Base-by-base conservation (phyloP, 2,888 invertebrate species). In the Trimorus sp. region DNA sequence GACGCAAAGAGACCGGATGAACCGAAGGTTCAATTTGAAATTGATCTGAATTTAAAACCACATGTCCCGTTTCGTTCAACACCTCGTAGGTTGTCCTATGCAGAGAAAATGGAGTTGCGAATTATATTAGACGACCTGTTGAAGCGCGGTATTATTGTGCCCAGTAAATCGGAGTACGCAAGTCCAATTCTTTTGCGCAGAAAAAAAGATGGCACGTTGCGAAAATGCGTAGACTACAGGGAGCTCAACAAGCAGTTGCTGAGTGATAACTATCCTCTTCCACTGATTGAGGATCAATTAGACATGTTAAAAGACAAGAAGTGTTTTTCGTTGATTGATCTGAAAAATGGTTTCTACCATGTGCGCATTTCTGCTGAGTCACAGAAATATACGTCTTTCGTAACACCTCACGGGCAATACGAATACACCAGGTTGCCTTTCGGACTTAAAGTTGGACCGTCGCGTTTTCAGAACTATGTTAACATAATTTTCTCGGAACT, bases 301-400 rank as follows among this genome's bases (percentile, higher is more conserved):
- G 69, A 48, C n/a, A 11, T 40, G 0, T 16, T 76, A 1, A 0
- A 37, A 8, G 56, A 16, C 0, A 76, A 60, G 36, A 42, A 45
- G 9, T 69, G 62, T 63, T 76, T 62, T 42, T 40, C 26, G 7
- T 45, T 48, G 12, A 36, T 77, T 8, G 77, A 77, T 42, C 14
- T 77, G 5, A 77, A 70, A 16, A 63, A 77, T 51, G 70, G 70
- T 0, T 70, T 69, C 69, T 26, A 62, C 16, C 77, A 77, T n/a
- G 36, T 77, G 12, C 4, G 62, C 26, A 58, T 70, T 15, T 62
- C 56, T 6, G 26, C 63, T 7, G 56, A 77, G 6, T 77, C 63
- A 16, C 4, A 51, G 2, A 77, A 70, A 51, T 77, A 40, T n/a
- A 63, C 77, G 5, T 16, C 77, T 0, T 77, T 77, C 14, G 49